phyloP scores from a whole-genome alignment of 2,113 vertebrate species.

The Grammomys dolichurus region DNA sequence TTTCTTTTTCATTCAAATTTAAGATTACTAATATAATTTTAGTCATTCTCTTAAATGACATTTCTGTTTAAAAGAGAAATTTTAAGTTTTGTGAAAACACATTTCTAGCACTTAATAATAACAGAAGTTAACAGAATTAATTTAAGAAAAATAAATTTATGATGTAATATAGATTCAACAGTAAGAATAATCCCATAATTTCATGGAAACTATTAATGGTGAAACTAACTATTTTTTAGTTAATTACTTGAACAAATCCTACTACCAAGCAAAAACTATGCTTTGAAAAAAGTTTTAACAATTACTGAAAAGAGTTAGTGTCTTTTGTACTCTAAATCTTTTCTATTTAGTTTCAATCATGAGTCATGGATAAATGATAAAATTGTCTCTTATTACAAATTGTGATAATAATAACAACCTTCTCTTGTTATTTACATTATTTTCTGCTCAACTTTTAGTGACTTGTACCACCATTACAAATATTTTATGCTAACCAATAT shows the following conservation, averaged over 20 bases:
- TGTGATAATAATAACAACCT: background rate
- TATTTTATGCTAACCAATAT: background rate
- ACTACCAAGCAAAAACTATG: background rate
- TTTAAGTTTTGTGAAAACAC: background rate
- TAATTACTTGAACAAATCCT: background rate
- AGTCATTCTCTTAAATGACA: background rate
- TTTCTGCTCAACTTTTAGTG: background rate
- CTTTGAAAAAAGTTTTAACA: background rate
- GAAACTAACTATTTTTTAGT: background rate
- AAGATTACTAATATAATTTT: background rate
- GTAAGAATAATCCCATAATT: background rate
- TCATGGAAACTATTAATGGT: background rate
- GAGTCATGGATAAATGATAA: background rate
- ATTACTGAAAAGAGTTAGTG: background rate
- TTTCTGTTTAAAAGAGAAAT: background rate
- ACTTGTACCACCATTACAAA: constrained; percentile 10
- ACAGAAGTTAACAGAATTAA: background rate
- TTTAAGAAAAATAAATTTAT: constrained; percentile 1
- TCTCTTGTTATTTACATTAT: background rate
- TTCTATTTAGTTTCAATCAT: background rate
- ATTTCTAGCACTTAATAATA: background rate
- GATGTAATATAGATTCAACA: background rate
- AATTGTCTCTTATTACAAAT: background rate
- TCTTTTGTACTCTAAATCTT: background rate
- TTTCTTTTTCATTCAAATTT: background rate